These are phyloP conservation scores for Ametastegia equiseti DNA, from an alignment of 2,888 invertebrate genomes.

Conservation along the genomic window DNA sequence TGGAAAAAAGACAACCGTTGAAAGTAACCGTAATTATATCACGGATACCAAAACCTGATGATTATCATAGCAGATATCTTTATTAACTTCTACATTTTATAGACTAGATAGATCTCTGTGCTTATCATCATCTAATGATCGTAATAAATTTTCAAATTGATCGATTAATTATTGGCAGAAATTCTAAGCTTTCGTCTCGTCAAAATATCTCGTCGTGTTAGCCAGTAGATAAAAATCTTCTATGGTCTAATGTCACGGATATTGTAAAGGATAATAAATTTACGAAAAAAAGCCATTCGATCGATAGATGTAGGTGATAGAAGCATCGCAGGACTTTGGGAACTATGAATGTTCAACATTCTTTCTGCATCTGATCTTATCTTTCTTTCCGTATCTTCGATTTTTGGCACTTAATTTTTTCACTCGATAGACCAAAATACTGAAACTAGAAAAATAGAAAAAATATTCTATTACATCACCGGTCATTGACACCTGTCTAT, in stretches of 20 bases:
- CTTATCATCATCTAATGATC: background rate
- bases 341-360: background rate
- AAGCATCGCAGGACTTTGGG: too few relatives aligned
- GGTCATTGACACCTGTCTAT: constrained; percentile 14
- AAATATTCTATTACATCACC: constrained; percentile 13
- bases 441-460: background rate
- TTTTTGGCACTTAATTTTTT: background rate
- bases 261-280: background rate
- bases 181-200: background rate
- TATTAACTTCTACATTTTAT: background rate
- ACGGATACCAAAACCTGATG: background rate
- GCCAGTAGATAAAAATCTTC: background rate
- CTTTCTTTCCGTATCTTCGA: background rate
- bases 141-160: background rate
- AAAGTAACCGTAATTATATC: background rate
- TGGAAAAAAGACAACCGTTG: too few relatives aligned
- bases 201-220: background rate
- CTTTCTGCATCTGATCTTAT: background rate
- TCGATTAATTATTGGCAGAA: background rate
- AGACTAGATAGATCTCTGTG: background rate
- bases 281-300: background rate
- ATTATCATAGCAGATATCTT: background rate
- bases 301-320: background rate
- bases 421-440: background rate
- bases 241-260: background rate